Evolutionary conservation across 2,113 vertebrate species (phyloP), one percentile per base, ranked within the genome.

Genomic region (Apodemus speciosus): DNA sequence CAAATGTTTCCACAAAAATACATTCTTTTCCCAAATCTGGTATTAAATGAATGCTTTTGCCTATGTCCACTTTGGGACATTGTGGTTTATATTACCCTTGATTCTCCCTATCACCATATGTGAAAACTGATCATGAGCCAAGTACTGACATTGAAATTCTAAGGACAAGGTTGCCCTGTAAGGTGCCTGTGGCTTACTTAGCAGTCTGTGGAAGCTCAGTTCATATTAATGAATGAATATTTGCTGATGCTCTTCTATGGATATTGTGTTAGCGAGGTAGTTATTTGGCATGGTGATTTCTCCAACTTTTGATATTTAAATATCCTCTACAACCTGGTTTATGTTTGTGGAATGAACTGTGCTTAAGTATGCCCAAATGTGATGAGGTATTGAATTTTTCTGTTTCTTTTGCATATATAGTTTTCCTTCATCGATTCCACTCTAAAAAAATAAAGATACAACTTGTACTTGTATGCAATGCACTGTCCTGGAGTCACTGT

Each of bases 221-320:
- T 92, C 93, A 95, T 97, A 96, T 92, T 93, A 92, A 95, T 94
- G 66, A 90, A 10, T 32, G 51, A 90, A 77, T 91, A 94, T 89
- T 81, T 96, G 96, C 90, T 94, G 91, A 94, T 85, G 66, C 25
- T 35, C 1, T 27, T 93, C 46, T 80, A 76, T 69, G 90, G 83
- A 85, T 96, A 95, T 95, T 92, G 89, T 89, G 73, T 87, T 72
- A 92, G 51, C 40, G 62, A 95, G 84, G 58, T 93, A 58, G 80
- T 64, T 93, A 62, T 46, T 66, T 92, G 89, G 62, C 69, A 94
- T 58, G 51, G 64, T 58, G 77, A 89, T 53, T 93, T 56, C 40
- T 25, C 83, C 32, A 0, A 58, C 32, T 88, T 96, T 69, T 62
- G 94, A 81, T 64, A 92, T 90, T 40, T 77, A 97, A 97, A 95